These are phyloP conservation scores for Labrus mixtus DNA, from an alignment of 2,113 vertebrate species.

Conservation along the genomic window DNA sequence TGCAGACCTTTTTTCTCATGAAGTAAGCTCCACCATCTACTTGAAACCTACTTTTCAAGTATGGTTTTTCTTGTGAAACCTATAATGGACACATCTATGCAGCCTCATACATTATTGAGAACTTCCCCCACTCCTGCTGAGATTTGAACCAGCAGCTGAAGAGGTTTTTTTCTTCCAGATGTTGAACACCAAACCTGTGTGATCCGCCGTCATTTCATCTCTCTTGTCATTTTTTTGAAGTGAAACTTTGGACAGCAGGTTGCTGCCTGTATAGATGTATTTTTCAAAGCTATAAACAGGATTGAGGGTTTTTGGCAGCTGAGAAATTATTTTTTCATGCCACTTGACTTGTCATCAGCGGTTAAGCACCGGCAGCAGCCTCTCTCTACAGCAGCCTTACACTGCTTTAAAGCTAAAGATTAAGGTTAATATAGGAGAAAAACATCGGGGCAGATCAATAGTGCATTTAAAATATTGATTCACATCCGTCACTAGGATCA, in stretches of 20 bases:
- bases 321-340: constrained; percentile 12
- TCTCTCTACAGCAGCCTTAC: not conserved
- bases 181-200: not conserved
- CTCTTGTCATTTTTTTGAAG: not conserved
- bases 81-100: not conserved
- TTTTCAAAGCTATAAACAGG: constrained; percentile 1
- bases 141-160: constrained; percentile 22
- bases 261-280: not conserved
- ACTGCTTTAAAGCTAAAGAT: constrained; percentile 19
- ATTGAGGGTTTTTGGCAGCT: not conserved
- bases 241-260: not conserved
- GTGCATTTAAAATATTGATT: constrained; percentile 64
- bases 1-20: not conserved
- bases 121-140: not conserved
- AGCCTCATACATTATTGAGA: constrained; percentile 48
- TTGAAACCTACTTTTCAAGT: not conserved
- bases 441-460: constrained; percentile 30
- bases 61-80: constrained; percentile 2
- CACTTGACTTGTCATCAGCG: constrained; percentile 29
- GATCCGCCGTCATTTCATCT: constrained; percentile 16
- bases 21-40: not conserved
- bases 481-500: constrained; percentile 53
- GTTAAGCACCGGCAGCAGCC: not conserved
- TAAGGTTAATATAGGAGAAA: not conserved
- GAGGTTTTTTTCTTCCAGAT: not conserved